phyloP scores from a whole-genome alignment of 2,113 vertebrate genomes.

The Otocyon megalotis region DNA sequence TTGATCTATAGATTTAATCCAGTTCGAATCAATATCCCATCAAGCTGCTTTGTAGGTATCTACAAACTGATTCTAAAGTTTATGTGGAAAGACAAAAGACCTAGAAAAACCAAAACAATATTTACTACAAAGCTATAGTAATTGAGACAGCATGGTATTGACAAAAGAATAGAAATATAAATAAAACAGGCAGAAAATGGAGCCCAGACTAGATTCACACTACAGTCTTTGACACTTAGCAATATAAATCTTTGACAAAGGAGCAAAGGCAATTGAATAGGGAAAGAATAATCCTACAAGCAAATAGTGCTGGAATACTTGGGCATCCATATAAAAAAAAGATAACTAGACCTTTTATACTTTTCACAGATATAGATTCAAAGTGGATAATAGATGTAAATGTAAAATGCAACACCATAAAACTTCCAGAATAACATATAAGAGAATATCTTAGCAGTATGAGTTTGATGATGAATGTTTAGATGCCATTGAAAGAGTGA shows the following conservation, averaged over 20 bases:
- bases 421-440: background rate
- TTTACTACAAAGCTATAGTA: background rate
- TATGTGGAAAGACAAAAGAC: background rate
- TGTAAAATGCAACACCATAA: background rate
- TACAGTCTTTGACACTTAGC: background rate
- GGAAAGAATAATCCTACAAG: background rate
- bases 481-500: background rate
- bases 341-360: background rate
- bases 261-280: background rate
- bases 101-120: background rate
- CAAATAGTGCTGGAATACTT: background rate
- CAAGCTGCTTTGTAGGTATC: background rate
- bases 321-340: background rate
- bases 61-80: background rate
- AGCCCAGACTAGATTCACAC: background rate
- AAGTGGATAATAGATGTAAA: background rate
- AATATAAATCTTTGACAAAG: background rate
- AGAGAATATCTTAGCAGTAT: background rate
- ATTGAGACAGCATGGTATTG: background rate
- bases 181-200: background rate
- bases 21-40: background rate
- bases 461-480: background rate
- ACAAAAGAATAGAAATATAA: background rate
- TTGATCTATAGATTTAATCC: background rate
- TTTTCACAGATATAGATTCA: conserved; percentile 5